phyloP scores from a whole-genome alignment of 1,140 invertebrate genomes.

The Pseudomyrmex cubaensis region DNA sequence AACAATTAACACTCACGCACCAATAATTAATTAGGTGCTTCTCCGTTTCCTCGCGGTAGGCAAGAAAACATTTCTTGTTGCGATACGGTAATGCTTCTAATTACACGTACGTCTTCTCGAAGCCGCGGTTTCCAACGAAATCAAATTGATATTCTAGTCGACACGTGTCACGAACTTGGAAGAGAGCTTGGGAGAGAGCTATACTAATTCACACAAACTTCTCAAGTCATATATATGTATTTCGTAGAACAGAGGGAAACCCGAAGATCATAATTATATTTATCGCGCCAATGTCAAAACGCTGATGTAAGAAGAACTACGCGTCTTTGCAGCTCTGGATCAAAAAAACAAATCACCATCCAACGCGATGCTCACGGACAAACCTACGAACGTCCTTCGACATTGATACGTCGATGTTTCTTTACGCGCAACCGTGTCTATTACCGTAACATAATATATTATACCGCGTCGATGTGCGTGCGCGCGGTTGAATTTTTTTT shows the following conservation, averaged over 20 bases:
- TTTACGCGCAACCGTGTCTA: not conserved
- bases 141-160: not conserved
- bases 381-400: conserved; percentile 70
- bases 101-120: not conserved
- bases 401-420: conserved; percentile 59
- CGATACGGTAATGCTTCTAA: conserved; percentile 15
- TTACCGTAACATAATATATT: conserved; percentile 59
- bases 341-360: conserved; percentile 60
- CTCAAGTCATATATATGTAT: not conserved
- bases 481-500: not conserved
- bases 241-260: not conserved
- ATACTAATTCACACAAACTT: too few relatives aligned
- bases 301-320: conserved; percentile 27
- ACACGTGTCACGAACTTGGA: not conserved
- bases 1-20: conserved; percentile 52
- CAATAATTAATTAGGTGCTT: conserved; percentile 54
- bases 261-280: not conserved
- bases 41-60: not conserved
- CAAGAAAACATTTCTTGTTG: conserved; percentile 20
- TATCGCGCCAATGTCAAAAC: conserved; percentile 8
- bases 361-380: conserved; percentile 49
- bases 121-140: not conserved
- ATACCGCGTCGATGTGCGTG: conserved; percentile 42
- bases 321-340: conserved; percentile 5
- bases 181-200: too few relatives aligned